A percentile compares a stretch with the other conserved stretches of the same genome.
Evolutionary conservation across 2,113 vertebrate genomes (phyloP).

Genomic region (Aix galericulata): DNA sequence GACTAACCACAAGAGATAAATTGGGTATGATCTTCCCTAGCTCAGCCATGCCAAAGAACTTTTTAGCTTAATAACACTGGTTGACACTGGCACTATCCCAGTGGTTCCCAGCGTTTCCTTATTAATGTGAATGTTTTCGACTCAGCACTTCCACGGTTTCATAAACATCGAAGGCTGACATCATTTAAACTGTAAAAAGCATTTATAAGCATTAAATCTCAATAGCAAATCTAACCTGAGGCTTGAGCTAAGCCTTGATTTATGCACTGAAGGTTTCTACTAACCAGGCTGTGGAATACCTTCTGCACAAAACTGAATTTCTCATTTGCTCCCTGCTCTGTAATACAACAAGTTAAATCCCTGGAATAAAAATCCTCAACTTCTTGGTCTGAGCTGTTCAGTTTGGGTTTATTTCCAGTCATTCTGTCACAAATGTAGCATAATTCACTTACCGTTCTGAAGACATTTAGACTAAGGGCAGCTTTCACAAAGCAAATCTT

Average conservation of each 20-base stretch:
- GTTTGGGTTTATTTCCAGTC: not conserved
- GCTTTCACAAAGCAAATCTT: not conserved
- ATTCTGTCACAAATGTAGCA: not conserved
- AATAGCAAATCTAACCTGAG: slow-evolving; percentile 16
- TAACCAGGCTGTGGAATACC: not conserved
- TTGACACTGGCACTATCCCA: slow-evolving; percentile 64
- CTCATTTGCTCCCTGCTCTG: not conserved
- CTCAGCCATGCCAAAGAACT: slow-evolving; percentile 60
- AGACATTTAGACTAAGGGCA: not conserved
- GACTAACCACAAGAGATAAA: slow-evolving; percentile 46
- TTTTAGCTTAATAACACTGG: slow-evolving; percentile 60
- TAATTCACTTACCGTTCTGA: not conserved
- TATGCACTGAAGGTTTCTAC: not conserved
- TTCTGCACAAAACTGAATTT: slow-evolving; percentile 26
- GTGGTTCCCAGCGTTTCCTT: slow-evolving; percentile 66
- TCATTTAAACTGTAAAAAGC: slow-evolving; percentile 70
- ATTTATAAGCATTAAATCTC: slow-evolving; percentile 62
- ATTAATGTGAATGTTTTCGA: slow-evolving; percentile 64
- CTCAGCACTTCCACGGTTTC: slow-evolving; percentile 71
- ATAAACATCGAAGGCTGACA: slow-evolving; percentile 64
- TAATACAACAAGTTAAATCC: not conserved
- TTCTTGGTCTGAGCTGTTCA: not conserved
- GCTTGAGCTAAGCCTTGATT: slow-evolving; percentile 42
- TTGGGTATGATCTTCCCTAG: slow-evolving; percentile 37
- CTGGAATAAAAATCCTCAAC: not conserved